Base-by-base conservation (phyloP, 2,888 invertebrate genomes). In the Elaeidobius kamerunicus region DNA sequence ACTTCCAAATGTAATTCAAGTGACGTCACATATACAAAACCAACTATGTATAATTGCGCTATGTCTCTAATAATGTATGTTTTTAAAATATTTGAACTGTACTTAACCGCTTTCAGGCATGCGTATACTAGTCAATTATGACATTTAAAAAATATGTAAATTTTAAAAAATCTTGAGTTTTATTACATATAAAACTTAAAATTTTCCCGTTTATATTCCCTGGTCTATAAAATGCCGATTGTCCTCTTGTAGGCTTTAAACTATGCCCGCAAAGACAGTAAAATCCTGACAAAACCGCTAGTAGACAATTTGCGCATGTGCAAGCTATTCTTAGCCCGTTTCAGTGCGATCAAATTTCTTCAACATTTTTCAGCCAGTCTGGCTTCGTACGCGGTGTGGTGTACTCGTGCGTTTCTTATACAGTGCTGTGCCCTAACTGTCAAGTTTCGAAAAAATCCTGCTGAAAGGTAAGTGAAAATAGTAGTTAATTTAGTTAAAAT, bases 341-440 rank as follows among this genome's bases (percentile, higher is more conserved):
- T 60, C 62, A 58, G 63, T 3, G 23, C 61, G 55, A 65, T 66
- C 65, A 65, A 64, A 64, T 66, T 65, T 65, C 65, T 62, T 57
- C 56, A 60, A 61, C 60, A 58, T 57, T 58, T 58, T 59, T 61
- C 60, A 61, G 63, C 60, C 60, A 57, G 60, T 56, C 57, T 46
- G 59, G 54, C 54, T 55, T 46, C 30, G 32, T 18, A 45, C 45
- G 59, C 53, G 61, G 47, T 45, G 61, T 57, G 60, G 57, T 62
- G 55, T 60, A 52, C 55, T 58, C 47, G 57, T 58, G 49, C 56
- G 55, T 58, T 51, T 59, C 58, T 43, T 36, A 45, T 40, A 6
- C 30, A 55, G 59, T 60, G 60, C 56, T 55, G 62, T 62, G 60
- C 54, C 58, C 46, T 36, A 43, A 40, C 41, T 54, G 36, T 49